These are phyloP conservation scores for Furnarius figulus DNA, from an alignment of 2,113 vertebrate genomes.

Conservation along the genomic window DNA sequence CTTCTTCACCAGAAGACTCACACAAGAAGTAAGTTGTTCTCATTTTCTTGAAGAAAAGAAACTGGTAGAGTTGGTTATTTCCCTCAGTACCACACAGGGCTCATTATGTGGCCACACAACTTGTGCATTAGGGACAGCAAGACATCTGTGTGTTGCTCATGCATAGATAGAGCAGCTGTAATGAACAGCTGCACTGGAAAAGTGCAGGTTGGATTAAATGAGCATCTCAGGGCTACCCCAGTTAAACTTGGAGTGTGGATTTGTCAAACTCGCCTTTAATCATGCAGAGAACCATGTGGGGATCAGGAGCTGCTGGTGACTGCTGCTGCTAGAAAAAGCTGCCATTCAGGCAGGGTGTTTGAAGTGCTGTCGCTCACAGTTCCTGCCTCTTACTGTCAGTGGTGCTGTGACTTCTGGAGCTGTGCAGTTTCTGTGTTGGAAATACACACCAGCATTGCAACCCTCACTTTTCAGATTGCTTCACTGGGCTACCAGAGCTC, in stretches of 20 bases:
- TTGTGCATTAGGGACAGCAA: not conserved
- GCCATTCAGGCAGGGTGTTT: not conserved
- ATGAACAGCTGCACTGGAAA: not conserved
- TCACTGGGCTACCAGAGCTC: not conserved
- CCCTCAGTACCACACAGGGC: not conserved
- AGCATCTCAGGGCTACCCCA: not conserved
- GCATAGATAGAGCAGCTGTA: not conserved
- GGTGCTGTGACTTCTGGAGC: not conserved
- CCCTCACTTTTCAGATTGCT: not conserved
- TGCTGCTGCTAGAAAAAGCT: not conserved
- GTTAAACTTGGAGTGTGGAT: not conserved
- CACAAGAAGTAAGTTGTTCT: slow-evolving; percentile 86
- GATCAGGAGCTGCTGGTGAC: not conserved
- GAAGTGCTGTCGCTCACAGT: not conserved
- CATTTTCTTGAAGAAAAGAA: not conserved
- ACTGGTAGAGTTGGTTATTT: not conserved
- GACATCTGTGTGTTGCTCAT: not conserved
- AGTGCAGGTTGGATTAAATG: not conserved
- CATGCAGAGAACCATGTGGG: not conserved
- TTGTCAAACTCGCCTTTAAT: not conserved
- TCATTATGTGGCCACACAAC: not conserved
- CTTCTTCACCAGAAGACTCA: slow-evolving; percentile 95
- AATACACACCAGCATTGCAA: not conserved
- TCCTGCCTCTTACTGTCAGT: not conserved
- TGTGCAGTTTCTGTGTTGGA: not conserved